phyloP scores from a whole-genome alignment of 2,113 vertebrate genomes.

The Heloderma charlesbogerti region DNA sequence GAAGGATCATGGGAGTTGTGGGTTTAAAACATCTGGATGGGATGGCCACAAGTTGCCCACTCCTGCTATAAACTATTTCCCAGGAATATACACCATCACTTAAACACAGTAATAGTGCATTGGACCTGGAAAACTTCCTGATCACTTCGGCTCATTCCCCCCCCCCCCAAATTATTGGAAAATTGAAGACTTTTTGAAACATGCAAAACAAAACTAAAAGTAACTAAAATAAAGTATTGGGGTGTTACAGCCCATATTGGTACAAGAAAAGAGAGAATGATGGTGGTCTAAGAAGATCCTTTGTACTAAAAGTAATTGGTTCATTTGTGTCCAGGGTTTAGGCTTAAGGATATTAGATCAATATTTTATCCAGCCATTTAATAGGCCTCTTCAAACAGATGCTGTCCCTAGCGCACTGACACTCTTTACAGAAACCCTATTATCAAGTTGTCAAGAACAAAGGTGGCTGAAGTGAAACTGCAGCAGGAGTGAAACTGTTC shows the following conservation, averaged over 20 bases:
- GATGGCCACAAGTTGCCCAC: too few species aligned
- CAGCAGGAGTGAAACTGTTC: background rate
- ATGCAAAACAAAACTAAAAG: background rate
- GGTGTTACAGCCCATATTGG: background rate
- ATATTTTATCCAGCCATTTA: background rate
- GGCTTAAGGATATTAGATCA: background rate
- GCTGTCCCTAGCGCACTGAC: background rate
- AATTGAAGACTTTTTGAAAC: background rate
- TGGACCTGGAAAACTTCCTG: background rate
- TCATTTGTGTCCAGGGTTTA: background rate
- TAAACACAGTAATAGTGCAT: background rate
- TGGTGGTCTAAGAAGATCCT: background rate
- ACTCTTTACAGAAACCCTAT: background rate
- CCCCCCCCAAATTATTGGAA: background rate
- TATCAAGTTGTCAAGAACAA: background rate
- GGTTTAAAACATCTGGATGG: too few species aligned
- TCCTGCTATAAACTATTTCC: background rate
- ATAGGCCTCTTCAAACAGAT: background rate
- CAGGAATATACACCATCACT: background rate
- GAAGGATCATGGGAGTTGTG: too few species aligned
- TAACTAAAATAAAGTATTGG: background rate
- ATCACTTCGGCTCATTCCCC: background rate
- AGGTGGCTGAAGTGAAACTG: background rate
- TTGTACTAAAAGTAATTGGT: background rate
- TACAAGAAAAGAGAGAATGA: background rate